Evolutionary conservation across 2,113 vertebrate species (phyloP).

Genomic region (Trogon melanurus): DNA sequence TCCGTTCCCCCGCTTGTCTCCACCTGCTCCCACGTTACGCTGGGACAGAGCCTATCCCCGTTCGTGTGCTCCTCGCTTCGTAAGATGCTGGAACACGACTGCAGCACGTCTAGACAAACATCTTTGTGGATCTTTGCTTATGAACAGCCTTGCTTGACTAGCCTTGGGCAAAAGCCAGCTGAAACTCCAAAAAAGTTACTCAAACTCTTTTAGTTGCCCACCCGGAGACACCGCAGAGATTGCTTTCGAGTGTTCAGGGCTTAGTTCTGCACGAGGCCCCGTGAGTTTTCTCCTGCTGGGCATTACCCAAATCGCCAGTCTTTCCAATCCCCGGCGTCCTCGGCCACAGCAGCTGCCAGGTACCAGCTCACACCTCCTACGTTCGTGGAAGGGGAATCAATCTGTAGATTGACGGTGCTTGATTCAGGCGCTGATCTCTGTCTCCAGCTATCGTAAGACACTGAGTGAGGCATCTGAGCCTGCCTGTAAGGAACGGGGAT

Average conservation of each 20-base stretch:
- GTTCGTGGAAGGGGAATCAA: background rate
- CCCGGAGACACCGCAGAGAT: background rate
- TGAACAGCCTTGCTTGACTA: background rate
- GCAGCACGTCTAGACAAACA: constrained; percentile 1
- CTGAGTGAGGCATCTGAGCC: background rate
- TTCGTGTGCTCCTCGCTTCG: background rate
- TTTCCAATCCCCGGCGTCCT: background rate
- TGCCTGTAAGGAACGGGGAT: background rate
- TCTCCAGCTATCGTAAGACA: background rate
- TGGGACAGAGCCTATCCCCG: constrained; percentile 1
- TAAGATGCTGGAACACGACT: background rate
- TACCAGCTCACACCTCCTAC: background rate
- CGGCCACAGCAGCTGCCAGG: background rate
- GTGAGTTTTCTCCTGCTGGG: background rate
- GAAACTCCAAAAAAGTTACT: background rate
- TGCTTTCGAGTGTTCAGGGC: background rate
- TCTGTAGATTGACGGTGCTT: background rate
- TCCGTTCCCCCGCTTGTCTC: background rate
- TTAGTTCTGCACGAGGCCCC: background rate
- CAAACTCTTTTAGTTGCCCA: background rate
- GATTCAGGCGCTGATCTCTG: background rate
- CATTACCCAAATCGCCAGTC: background rate
- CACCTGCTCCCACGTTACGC: background rate
- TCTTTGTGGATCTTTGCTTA: background rate
- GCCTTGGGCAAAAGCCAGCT: background rate